Conservation (phyloP, 2,888 invertebrate genomes). For the Callyntrura guangdongensis region DNA sequence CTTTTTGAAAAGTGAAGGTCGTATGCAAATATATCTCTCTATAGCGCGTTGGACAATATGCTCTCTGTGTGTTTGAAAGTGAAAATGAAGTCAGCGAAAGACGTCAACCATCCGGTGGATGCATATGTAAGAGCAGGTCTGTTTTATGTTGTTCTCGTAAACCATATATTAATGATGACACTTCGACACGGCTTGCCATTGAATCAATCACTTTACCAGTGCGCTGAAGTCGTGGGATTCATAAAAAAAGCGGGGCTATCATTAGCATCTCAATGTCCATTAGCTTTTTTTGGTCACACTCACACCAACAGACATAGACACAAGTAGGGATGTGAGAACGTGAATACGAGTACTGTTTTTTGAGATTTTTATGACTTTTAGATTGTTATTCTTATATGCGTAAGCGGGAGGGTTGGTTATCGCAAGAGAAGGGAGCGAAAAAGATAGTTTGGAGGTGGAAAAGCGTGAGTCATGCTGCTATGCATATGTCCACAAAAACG, state of each 20-base stretch:
- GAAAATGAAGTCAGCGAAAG: conserved; percentile 41
- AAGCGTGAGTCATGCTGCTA: conserved; percentile 70
- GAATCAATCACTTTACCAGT: conserved; percentile 37
- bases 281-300: conserved; percentile 55
- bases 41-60: not conserved
- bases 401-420: conserved; percentile 41
- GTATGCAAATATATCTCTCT: conserved; percentile 21
- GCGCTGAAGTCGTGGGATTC: not conserved
- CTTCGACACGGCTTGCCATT: not conserved
- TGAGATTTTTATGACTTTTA: conserved; percentile 69
- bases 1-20: conserved; percentile 49
- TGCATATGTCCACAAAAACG: conserved; percentile 63
- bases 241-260: conserved; percentile 26
- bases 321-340: not conserved
- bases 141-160: not conserved
- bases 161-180: conserved; percentile 21
- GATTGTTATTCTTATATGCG: conserved; percentile 67
- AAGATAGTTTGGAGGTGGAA: conserved; percentile 40
- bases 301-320: too few species aligned
- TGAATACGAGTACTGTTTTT: conserved; percentile 12
- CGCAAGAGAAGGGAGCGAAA: conserved; percentile 24
- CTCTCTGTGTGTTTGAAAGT: conserved; percentile 12
- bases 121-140: not conserved
- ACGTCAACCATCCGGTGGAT: conserved; percentile 26
- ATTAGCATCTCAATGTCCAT: conserved; percentile 23